These are phyloP conservation scores for Harlomillsia oculata DNA, from an alignment of 1,140 invertebrate genomes.

Conservation along the genomic window DNA sequence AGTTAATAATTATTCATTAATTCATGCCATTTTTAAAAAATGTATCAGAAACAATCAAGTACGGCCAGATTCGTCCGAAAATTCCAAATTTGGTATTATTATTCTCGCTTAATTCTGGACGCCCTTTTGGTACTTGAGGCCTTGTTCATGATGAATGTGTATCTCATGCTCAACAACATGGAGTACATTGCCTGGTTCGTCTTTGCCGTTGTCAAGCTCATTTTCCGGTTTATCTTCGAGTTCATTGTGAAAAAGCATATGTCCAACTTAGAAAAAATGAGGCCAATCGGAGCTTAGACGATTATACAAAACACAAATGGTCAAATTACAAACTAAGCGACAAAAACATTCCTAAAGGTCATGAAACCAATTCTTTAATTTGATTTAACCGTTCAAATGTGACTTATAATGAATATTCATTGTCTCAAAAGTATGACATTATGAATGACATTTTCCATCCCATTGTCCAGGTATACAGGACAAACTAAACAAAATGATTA, in stretches of 20 bases:
- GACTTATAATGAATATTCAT: too few species aligned
- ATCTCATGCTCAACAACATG: background rate
- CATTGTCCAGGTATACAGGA: too few species aligned
- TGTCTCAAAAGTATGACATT: too few species aligned
- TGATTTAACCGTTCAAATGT: too few species aligned
- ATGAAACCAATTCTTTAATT: background rate
- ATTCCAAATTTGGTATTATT: constrained; percentile 5
- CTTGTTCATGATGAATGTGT: background rate
- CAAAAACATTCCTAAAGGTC: background rate
- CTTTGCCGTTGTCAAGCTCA: constrained; percentile 2
- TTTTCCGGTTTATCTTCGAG: constrained; percentile 1
- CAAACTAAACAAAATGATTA: too few species aligned
- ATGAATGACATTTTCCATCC: too few species aligned
- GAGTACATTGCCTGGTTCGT: constrained; percentile 7
- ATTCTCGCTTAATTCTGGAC: background rate
- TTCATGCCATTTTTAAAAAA: background rate
- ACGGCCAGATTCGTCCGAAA: constrained; percentile 2
- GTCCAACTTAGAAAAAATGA: background rate
- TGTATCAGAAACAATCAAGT: background rate
- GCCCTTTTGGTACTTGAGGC: background rate
- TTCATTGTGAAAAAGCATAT: constrained; percentile 5
- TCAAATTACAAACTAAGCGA: too few species aligned
- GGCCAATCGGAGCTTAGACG: too few species aligned
- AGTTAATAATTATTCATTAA: background rate
- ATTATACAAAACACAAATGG: too few species aligned